Evolutionary conservation across 2,797 vertebrate genomes (phyloP).

Genomic region (Phrynocephalus guinanensis): DNA sequence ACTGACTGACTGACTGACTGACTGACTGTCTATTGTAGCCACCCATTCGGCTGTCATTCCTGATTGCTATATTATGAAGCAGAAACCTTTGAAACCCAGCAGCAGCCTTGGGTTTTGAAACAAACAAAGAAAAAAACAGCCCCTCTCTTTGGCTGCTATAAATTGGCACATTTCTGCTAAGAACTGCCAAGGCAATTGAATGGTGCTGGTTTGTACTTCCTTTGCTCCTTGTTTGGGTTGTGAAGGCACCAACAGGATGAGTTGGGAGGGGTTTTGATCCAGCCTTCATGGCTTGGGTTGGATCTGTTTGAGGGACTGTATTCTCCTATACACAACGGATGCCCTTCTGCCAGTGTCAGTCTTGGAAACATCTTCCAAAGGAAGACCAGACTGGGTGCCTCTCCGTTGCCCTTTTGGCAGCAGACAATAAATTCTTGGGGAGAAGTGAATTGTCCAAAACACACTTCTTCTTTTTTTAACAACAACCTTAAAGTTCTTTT

Average conservation of each 20-base stretch:
- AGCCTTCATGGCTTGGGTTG: no score
- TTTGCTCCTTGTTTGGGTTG: not conserved
- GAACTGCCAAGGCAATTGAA: not conserved
- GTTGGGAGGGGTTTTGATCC: not conserved
- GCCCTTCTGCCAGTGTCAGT: no score
- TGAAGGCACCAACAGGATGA: not conserved
- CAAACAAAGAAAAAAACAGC: no score
- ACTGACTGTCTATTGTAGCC: not conserved
- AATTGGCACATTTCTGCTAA: not conserved
- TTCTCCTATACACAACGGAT: no score
- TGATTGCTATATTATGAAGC: constrained; percentile 12
- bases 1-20: no score
- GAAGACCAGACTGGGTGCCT: no score
- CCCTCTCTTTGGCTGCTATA: not conserved
- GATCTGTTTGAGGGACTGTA: no score
- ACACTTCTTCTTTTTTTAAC: not conserved
- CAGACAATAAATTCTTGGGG: not conserved
- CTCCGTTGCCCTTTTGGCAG: no score
- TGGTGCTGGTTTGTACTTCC: not conserved
- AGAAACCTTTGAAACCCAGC: not conserved
- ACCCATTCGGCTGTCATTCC: constrained; percentile 16
- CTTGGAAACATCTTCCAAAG: no score
- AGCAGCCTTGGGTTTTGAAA: not conserved
- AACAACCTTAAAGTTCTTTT: constrained; percentile 10
- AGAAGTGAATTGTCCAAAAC: no score